Base-by-base conservation (phyloP, 2,888 invertebrate genomes). In the Acronicta alni region DNA sequence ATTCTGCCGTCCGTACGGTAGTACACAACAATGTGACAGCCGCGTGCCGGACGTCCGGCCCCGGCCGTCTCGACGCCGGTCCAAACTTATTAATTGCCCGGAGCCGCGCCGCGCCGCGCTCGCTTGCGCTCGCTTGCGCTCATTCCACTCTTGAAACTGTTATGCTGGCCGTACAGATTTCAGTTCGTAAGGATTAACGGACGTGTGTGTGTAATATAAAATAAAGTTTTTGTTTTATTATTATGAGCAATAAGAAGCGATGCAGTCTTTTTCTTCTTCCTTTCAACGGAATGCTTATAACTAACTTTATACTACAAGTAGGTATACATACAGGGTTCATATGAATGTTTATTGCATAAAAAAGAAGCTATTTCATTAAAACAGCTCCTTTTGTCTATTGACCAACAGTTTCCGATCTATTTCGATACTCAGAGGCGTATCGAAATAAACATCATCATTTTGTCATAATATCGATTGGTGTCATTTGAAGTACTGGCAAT, bases 81-180 rank as follows among this genome's bases (percentile, higher is more conserved):
- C 81, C 80, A 88, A 92, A 92, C 91, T 93, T 92, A 91, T 89
- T 92, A 92, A 92, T 91, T 92, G 91, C 88, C 86, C 80, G 79
- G 86, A 83, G 86, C 83, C 79, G 74, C 67, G 74, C 72, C 46
- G 60, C 61, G 74, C 77, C 80, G 82, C 84, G 83, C 85, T 84
- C 85, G 84, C 85, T 80, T 79, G 82, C 84, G 83, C 85, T 84
- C 85, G 84, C 85, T 80, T 79, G 70, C 61, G 62, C 64, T 66
- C 61, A 71, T 66, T 62, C 60, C 54, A 71, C 72, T 80, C 77
- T 77, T 77, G 72, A 78, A 77, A 73, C 68, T 68, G 72, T 78
- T 72, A 62, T 70, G 59, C 64, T 68, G 64, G 51, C 57, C 14
- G 54, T 64, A 65, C 57, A 45, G 49, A 61, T 51, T 69, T 67